These are phyloP conservation scores for Enteromius paludinosus DNA, from an alignment of 2,797 vertebrate species.

Conservation along the genomic window DNA sequence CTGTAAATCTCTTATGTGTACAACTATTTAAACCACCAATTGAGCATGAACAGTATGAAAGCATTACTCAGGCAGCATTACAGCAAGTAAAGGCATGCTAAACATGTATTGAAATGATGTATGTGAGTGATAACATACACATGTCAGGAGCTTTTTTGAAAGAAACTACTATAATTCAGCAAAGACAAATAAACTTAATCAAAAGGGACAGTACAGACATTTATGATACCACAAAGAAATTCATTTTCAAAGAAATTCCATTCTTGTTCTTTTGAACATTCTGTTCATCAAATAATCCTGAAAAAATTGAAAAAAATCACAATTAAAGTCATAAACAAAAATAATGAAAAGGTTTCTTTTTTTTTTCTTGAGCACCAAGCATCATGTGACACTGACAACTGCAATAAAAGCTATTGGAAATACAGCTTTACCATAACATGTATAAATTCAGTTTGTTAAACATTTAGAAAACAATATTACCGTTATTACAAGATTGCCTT, in stretches of 20 bases:
- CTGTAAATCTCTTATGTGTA: neutral
- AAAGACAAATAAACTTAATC: neutral
- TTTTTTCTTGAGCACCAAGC: neutral
- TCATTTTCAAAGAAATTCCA: neutral
- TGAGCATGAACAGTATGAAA: neutral
- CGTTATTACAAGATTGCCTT: neutral
- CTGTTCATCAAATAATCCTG: neutral
- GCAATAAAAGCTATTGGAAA: neutral
- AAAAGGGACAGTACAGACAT: neutral
- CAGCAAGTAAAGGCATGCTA: neutral
- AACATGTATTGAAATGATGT: neutral
- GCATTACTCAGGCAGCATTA: neutral
- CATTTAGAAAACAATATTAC: neutral
- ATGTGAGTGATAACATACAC: neutral
- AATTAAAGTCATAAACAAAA: neutral
- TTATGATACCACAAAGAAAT: neutral
- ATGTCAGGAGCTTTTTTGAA: neutral
- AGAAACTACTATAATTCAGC: neutral
- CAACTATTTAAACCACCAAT: neutral
- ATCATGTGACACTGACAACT: neutral
- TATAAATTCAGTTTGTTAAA: neutral
- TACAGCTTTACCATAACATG: neutral
- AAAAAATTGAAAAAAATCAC: neutral
- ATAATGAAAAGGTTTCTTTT: neutral
- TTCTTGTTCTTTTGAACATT: neutral